Evolutionary conservation across 1,140 invertebrate species (phyloP).

Genomic region (Halyomorpha halys): DNA sequence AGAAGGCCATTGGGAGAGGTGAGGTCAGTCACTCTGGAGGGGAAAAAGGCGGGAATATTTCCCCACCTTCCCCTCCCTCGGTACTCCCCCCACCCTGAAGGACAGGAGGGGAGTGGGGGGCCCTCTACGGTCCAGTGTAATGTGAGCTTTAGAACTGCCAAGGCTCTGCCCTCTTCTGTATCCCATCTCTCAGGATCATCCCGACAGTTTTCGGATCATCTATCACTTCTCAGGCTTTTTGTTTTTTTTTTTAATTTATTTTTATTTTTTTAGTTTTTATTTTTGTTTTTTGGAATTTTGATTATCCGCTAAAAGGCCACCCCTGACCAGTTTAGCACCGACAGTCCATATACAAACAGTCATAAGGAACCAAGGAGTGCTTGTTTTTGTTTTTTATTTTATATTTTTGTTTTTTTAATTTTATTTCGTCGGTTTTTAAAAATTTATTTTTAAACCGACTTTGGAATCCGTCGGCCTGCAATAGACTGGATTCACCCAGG

Average conservation of each 20-base stretch:
- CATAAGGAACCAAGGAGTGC: neutral
- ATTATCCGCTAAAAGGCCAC: too few species aligned
- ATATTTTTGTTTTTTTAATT: neutral
- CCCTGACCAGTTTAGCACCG: too few species aligned
- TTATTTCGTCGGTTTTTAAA: neutral
- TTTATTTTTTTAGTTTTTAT: neutral
- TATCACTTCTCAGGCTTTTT: conserved; percentile 10
- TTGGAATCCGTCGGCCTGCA: neutral
- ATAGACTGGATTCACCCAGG: conserved; percentile 14
- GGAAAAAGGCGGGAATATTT: neutral
- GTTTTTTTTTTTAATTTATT: conserved; percentile 5
- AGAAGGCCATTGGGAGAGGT: neutral
- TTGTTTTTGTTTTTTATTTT: neutral
- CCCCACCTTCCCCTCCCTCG: too few species aligned
- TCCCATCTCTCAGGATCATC: neutral
- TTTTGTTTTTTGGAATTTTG: neutral
- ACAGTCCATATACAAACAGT: neutral
- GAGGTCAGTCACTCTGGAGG: conserved; percentile 5
- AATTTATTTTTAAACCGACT: neutral
- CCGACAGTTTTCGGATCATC: conserved; percentile 20
- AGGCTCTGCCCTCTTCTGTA: neutral
- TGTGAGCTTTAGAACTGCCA: neutral
- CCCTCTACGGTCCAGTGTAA: neutral
- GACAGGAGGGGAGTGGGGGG: neutral
- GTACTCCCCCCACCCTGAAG: neutral